Percentiles rank a stretch among this genome's conserved stretches.
These are phyloP conservation scores for Meriones unguiculatus DNA, from an alignment of 2,113 vertebrate genomes.

Conservation along the genomic window DNA sequence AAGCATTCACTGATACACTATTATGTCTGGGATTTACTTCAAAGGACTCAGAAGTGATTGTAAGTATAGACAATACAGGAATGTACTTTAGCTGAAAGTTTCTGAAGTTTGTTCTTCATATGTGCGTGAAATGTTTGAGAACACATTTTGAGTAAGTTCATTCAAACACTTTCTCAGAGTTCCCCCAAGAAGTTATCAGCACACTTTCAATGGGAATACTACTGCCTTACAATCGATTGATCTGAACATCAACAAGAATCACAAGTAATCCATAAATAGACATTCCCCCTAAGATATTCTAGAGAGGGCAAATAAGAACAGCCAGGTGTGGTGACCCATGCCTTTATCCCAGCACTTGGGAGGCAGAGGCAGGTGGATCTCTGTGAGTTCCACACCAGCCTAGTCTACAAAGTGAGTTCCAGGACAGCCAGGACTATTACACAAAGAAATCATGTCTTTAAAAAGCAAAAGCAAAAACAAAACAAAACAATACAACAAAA, in stretches of 20 bases:
- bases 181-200: neutral
- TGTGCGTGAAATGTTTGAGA: neutral
- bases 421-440: too few relatives aligned
- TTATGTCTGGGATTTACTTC: neutral
- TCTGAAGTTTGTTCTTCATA: neutral
- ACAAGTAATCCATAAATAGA: neutral
- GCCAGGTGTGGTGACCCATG: too few relatives aligned
- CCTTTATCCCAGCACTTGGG: too few relatives aligned
- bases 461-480: too few relatives aligned
- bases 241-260: neutral
- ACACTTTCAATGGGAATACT: neutral
- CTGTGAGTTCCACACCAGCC: too few relatives aligned
- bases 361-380: too few relatives aligned
- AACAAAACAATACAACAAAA: too few relatives aligned
- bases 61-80: neutral
- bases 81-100: neutral
- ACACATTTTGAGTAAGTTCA: neutral
- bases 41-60: neutral
- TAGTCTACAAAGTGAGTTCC: too few relatives aligned
- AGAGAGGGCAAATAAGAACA: neutral
- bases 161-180: conserved; percentile 24
- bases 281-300: neutral
- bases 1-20: conserved; percentile 10
- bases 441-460: too few relatives aligned
- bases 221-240: neutral